Base-by-base conservation (phyloP, 2,797 vertebrate species). In the Carapus acus region DNA sequence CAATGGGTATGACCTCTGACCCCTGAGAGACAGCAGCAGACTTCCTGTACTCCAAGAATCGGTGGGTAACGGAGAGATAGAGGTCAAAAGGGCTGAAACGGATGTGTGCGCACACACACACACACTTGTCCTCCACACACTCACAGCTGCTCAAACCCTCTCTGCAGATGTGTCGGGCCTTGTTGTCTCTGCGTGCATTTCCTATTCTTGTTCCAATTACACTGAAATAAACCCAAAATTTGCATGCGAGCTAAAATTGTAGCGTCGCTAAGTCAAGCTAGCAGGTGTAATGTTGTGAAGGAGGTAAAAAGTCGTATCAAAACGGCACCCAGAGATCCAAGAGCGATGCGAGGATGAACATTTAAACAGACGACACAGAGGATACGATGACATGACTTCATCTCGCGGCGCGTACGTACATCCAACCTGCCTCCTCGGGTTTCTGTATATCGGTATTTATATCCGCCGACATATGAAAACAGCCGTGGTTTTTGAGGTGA, bases 401-500 rank as follows among this genome's bases (percentile, higher is more conserved):
- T 80, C 70, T 31, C 33, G 78, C 65, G 61, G 49, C 69, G 74
- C 41, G 68, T 74, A 79, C 74, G 68, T 76, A 79, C 74, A 72
- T 82, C 82, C 76, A 87, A 87, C 85, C 81, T 84, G 81, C 78
- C 73, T 81, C 65, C 79, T 88, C 84, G 55, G 82, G 81, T 88
- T 86, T 79, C 58, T 47, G 53, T 72, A 71, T 79, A 78, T 50
- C 64, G 38, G 80, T 83, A 85, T 85, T 85, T 79, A 80, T 81
- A 83, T 77, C 79, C 62, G 14, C 37, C 58, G 46, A 65, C 71
- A 69, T 67, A 66, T 69, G 67, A 80, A 83, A 78, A 78, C 67
- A 69, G 54, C 42, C 56, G 75, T 69, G 66, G 73, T 78, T 71
- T 61, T 66, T 73, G 71, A 69, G 74, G 62, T 22, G 16, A 60